Percentiles rank a stretch among this genome's conserved stretches.
These are phyloP conservation scores for Linnaemya tessellans DNA, from an alignment of 2,888 invertebrate species.

Conservation along the genomic window DNA sequence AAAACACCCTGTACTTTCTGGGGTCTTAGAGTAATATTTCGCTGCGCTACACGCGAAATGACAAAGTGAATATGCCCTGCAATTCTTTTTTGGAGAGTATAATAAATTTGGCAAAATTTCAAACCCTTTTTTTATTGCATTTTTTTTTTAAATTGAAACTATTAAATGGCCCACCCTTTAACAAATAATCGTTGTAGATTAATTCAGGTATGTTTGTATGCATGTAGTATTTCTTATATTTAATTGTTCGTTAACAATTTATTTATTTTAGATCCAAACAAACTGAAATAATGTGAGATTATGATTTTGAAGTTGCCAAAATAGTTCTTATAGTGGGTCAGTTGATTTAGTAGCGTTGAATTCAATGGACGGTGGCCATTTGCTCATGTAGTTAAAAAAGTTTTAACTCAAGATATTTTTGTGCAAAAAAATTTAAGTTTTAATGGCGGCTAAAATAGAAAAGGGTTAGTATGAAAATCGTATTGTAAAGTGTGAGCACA, in stretches of 20 bases:
- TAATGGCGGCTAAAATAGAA: not conserved
- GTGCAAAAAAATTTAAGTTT: not conserved
- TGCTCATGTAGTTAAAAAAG: not conserved
- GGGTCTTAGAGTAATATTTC: too few species aligned
- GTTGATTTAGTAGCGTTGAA: not conserved
- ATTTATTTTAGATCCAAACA: not conserved
- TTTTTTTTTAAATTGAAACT: too few species aligned
- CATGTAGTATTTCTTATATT: not conserved
- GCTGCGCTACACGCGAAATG: too few species aligned
- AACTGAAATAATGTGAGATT: not conserved
- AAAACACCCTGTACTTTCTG: too few species aligned
- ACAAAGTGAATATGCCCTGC: too few species aligned
- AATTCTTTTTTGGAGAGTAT: too few species aligned
- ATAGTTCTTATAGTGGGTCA: not conserved
- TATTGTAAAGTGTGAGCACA: not conserved
- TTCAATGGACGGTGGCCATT: not conserved
- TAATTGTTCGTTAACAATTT: not conserved
- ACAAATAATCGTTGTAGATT: too few species aligned
- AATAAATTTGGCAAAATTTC: too few species aligned
- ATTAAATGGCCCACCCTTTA: too few species aligned
- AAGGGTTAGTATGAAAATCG: slow-evolving; percentile 83
- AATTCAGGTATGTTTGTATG: too few species aligned
- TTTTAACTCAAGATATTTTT: not conserved
- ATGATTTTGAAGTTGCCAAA: not conserved
- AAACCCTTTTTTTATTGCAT: too few species aligned